These are phyloP conservation scores for Nowickia ferox DNA, from an alignment of 2,888 invertebrate species.

Conservation along the genomic window DNA sequence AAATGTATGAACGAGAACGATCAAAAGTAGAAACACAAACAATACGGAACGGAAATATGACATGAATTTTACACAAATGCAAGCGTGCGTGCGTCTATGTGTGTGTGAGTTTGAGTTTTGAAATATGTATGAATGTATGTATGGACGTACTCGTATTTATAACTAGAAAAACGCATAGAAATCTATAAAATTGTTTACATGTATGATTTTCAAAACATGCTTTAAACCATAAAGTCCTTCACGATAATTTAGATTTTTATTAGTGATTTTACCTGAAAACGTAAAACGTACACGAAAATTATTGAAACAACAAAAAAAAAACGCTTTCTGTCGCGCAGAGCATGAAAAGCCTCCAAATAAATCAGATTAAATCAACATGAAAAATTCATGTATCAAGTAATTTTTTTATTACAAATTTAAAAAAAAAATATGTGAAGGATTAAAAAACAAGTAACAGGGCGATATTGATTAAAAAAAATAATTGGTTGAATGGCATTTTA, in stretches of 20 bases:
- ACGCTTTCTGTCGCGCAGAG: slow-evolving; percentile 18
- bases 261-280: slow-evolving; percentile 12
- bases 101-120: background rate
- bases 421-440: background rate
- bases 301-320: slow-evolving; percentile 22
- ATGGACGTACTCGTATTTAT: background rate
- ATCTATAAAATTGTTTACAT: slow-evolving; percentile 31
- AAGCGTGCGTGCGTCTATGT: background rate
- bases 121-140: background rate
- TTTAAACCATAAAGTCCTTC: slow-evolving; percentile 65
- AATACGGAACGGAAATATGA: slow-evolving; percentile 68
- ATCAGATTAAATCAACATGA: slow-evolving; percentile 56
- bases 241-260: slow-evolving; percentile 59
- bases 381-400: slow-evolving; percentile 6
- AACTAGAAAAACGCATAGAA: slow-evolving; percentile 54
- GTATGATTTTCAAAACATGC: slow-evolving; percentile 44
- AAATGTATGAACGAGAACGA: slow-evolving; percentile 49
- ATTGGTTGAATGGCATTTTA: background rate
- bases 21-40: slow-evolving; percentile 44
- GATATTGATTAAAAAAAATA: background rate
- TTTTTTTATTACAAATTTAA: background rate
- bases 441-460: background rate
- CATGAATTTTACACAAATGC: slow-evolving; percentile 61
- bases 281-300: background rate
- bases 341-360: slow-evolving; percentile 52